Evolutionary conservation across 2,797 vertebrate species (phyloP), one percentile per base, ranked within the genome.

Genomic region (Enteromius paludinosus): DNA sequence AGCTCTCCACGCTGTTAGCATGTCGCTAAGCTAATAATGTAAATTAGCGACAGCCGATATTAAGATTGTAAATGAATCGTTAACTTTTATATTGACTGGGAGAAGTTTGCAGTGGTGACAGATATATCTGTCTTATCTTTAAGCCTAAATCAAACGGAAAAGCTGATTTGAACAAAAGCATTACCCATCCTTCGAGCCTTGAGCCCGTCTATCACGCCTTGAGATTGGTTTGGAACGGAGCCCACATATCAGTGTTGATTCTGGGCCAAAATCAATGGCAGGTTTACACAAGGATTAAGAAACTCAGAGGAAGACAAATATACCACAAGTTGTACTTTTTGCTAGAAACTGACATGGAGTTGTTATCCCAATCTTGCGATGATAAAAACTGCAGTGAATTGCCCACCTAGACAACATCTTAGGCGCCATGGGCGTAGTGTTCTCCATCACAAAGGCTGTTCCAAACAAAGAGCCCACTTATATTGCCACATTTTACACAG

Each of bases 401-500:
- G n/a, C 14, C 12, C n/a, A 25, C 47, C 49, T 56, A n/a, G 33
- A 20, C 18, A 66, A 5, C 33, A 66, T 25, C 56, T 23, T n/a
- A 25, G n/a, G n/a, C n/a, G 18, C 3, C 52, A 23, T 14, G 4
- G n/a, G 52, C 0, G 4, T 75, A 17, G 15, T 59, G 33, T 38
- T 59, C 35, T 25, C 52, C n/a, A 41, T 41, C 35, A 59, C 72
- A 75, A 75, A 75, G 52, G 72, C n/a, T n/a, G 5, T 25, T 74
- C 20, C n/a, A 41, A 59, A 41, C 72, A 56, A 59, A 41, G n/a
- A 59, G n/a, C 14, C 8, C 23, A 59, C 59, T 59, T 41, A 25
- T 59, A 75, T 18, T 75, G 33, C 52, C 6, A 41, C 35, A 59
- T 41, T 52, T n/a, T 72, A n/a, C 70, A 12, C 4, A 52, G 5